A percentile compares a stretch with the other conserved stretches of the same genome.
These are phyloP conservation scores for Alcedo atthis DNA, from an alignment of 2,797 vertebrate species.

Conservation along the genomic window DNA sequence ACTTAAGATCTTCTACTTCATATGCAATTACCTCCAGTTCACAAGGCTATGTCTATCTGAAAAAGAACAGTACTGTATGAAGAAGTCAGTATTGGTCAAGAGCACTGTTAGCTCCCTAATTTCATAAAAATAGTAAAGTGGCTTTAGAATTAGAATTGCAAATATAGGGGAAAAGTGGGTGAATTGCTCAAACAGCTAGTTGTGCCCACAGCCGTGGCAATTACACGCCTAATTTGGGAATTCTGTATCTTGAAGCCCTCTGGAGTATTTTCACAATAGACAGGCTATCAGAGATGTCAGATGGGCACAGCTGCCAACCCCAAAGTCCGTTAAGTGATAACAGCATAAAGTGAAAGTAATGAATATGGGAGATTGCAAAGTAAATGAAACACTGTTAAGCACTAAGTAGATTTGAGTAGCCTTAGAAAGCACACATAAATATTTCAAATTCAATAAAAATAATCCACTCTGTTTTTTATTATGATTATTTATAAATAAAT, in stretches of 20 bases:
- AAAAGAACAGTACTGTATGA: neutral
- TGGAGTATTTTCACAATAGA: neutral
- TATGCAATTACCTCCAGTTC: neutral
- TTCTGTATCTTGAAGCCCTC: neutral
- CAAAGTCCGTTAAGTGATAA: neutral
- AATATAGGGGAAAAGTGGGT: neutral
- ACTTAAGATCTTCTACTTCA: neutral
- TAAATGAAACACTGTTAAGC: neutral
- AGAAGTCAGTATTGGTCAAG: neutral
- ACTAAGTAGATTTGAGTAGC: neutral
- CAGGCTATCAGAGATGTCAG: neutral
- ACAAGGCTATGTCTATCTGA: neutral
- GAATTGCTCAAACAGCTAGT: neutral
- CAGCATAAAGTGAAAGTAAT: neutral
- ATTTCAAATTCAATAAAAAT: neutral
- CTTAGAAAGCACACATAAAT: neutral
- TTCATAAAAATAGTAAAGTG: neutral
- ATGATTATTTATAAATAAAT: neutral
- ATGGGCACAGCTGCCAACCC: neutral
- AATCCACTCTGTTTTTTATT: neutral
- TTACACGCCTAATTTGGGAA: constrained; percentile 2
- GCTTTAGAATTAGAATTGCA: neutral
- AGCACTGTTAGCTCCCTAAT: neutral
- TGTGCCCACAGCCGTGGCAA: neutral
- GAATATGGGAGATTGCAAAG: neutral